phyloP scores from a whole-genome alignment of 2,888 invertebrate genomes.

The Thalpophila matura region DNA sequence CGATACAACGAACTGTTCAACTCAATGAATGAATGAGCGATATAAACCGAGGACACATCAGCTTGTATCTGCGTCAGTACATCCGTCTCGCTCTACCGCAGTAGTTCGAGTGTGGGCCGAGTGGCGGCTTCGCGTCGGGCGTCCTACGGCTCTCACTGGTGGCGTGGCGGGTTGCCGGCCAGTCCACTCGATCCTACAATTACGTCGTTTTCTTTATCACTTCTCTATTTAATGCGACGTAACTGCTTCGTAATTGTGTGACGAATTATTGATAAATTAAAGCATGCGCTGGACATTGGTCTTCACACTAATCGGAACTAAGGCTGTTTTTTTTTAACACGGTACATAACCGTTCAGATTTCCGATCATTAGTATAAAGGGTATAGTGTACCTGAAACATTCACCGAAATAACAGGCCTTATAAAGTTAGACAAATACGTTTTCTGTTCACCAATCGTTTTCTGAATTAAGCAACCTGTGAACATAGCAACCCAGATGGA shows the following conservation, averaged over 20 bases:
- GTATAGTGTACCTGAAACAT: slow-evolving; percentile 17
- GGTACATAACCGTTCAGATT: not conserved
- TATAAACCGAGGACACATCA: slow-evolving; percentile 57
- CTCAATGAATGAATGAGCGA: slow-evolving; percentile 74
- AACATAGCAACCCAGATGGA: not conserved
- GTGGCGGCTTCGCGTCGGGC: slow-evolving; percentile 32
- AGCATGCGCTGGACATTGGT: not conserved
- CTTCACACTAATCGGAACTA: not conserved
- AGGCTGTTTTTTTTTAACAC: not conserved
- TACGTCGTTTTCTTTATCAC: slow-evolving; percentile 38
- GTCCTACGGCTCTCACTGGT: slow-evolving; percentile 32
- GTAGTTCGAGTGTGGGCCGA: slow-evolving; percentile 43
- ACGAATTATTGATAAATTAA: slow-evolving; percentile 14
- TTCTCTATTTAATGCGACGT: slow-evolving; percentile 1
- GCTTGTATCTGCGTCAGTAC: slow-evolving; percentile 64
- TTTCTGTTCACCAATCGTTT: slow-evolving; percentile 4
- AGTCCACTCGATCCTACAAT: slow-evolving; percentile 20
- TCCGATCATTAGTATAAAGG: not conserved
- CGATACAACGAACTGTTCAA: slow-evolving; percentile 62
- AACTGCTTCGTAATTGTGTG: slow-evolving; percentile 12
- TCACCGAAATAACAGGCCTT: slow-evolving; percentile 2
- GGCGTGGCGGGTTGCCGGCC: slow-evolving; percentile 26
- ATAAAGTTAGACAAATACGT: not conserved
- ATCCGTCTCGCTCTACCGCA: slow-evolving; percentile 71
- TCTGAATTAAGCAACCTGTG: not conserved